These are phyloP conservation scores for Rhinella marina DNA, from an alignment of 2,797 vertebrate genomes.

Conservation along the genomic window DNA sequence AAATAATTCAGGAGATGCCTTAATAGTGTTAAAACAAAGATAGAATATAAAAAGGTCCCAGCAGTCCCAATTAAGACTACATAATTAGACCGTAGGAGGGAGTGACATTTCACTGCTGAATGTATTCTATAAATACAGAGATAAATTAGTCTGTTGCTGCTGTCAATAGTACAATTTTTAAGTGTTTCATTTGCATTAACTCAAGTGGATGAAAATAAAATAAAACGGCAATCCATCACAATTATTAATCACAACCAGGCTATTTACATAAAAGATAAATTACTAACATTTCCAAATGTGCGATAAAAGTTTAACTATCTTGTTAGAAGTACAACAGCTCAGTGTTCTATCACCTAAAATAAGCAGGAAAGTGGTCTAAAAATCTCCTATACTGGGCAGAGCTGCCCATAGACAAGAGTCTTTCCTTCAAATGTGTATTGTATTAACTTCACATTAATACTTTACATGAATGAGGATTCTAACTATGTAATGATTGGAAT, in stretches of 20 bases:
- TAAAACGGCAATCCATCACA: slow-evolving; percentile 26
- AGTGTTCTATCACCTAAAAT: neutral
- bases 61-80: slow-evolving; percentile 61
- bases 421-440: no score
- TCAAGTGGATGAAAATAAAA: slow-evolving; percentile 40
- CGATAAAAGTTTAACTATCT: neutral
- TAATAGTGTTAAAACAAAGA: slow-evolving; percentile 54
- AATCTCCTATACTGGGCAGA: neutral
- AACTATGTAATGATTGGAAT: neutral
- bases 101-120: slow-evolving; percentile 57
- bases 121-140: slow-evolving; percentile 60
- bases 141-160: slow-evolving; percentile 51
- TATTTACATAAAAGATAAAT: slow-evolving; percentile 18
- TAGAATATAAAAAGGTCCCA: slow-evolving; percentile 58
- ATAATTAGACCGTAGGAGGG: slow-evolving; percentile 59
- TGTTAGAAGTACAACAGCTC: neutral
- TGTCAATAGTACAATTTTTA: slow-evolving; percentile 53
- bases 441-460: neutral
- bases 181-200: slow-evolving; percentile 38
- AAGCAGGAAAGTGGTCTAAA: neutral
- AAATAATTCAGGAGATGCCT: slow-evolving; percentile 51
- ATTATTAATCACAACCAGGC: slow-evolving; percentile 26
- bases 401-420: no score
- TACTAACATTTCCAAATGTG: slow-evolving; percentile 2
- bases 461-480: no score